phyloP scores from a whole-genome alignment of 2,888 invertebrate genomes.

The Erebia epiphron region DNA sequence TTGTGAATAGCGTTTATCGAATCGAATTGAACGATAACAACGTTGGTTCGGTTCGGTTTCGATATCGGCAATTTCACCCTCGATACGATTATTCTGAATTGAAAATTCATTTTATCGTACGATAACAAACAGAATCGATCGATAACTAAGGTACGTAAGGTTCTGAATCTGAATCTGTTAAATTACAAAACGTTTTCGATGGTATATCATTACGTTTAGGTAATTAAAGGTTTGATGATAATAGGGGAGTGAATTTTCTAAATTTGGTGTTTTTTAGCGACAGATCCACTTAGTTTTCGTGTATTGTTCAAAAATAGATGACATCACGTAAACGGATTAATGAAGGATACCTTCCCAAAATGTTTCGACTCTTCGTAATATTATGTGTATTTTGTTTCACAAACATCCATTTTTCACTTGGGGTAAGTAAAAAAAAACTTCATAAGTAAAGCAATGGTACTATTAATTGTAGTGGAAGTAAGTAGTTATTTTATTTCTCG shows the following conservation, averaged over 20 bases:
- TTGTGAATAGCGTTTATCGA: too few relatives aligned
- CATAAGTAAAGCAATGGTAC: too few relatives aligned
- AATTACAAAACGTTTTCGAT: constrained; percentile 7
- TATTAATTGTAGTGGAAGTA: too few relatives aligned
- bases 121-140: too few relatives aligned
- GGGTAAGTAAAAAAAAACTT: constrained; percentile 22
- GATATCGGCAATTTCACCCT: too few relatives aligned
- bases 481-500: too few relatives aligned
- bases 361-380: background rate
- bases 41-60: too few relatives aligned
- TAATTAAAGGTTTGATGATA: constrained; percentile 9
- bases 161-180: too few relatives aligned
- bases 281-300: background rate
- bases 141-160: too few relatives aligned
- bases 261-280: background rate
- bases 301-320: background rate
- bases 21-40: too few relatives aligned
- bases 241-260: constrained; percentile 12
- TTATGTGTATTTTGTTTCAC: constrained; percentile 3
- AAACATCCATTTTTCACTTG: background rate
- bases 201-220: constrained; percentile 10
- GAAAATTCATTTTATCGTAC: too few relatives aligned
- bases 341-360: background rate
- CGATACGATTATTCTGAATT: too few relatives aligned
- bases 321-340: background rate